Evolutionary conservation across 2,888 invertebrate genomes (phyloP).

Genomic region (Lottia gigantea): DNA sequence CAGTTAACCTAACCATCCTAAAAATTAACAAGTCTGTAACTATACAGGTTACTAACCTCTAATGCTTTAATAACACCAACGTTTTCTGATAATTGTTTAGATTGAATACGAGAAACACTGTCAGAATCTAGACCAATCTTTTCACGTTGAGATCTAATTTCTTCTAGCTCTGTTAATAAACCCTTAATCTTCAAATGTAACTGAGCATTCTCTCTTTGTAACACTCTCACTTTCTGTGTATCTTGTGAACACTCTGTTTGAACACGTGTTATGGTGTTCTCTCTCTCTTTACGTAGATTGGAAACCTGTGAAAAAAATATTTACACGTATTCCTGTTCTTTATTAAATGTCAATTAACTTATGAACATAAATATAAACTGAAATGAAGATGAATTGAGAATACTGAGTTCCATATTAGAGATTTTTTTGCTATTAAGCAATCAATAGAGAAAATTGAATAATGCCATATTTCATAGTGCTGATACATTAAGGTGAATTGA

Average conservation of each 20-base stretch:
- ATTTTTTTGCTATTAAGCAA: no score
- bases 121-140: constrained; percentile 62
- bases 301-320: constrained; percentile 45
- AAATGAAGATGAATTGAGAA: background rate
- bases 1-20: no score
- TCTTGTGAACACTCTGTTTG: constrained; percentile 56
- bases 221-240: constrained; percentile 52
- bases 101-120: constrained; percentile 56
- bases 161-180: constrained; percentile 64
- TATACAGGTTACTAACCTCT: constrained; percentile 48
- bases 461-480: no score
- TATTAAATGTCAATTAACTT: no score
- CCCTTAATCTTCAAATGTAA: constrained; percentile 62
- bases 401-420: background rate
- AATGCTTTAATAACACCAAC: constrained; percentile 58
- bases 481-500: no score
- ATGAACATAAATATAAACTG: no score
- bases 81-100: constrained; percentile 62
- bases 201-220: constrained; percentile 66
- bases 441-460: no score
- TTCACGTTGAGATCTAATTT: constrained; percentile 61
- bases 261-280: constrained; percentile 53
- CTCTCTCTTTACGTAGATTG: constrained; percentile 63
- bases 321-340: no score
- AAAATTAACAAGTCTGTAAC: no score